Evolutionary conservation across 2,113 vertebrate genomes (phyloP).

Genomic region (Sebastes fasciatus): DNA sequence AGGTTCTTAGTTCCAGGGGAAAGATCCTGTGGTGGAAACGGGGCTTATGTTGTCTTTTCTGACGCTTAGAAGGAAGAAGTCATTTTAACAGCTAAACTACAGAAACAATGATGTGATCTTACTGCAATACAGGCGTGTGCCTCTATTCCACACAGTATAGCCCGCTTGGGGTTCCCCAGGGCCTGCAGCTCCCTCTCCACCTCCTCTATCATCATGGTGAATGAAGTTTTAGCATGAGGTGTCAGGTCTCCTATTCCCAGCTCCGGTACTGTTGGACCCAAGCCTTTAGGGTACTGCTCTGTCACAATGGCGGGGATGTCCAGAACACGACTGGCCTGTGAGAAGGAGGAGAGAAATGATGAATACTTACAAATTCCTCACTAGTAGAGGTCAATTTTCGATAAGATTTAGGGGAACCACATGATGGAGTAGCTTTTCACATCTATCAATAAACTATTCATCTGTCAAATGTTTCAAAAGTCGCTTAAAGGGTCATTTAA

Average conservation of each 20-base stretch:
- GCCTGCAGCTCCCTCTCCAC: conserved; percentile 82
- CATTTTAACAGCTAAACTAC: neutral
- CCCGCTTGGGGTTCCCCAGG: conserved; percentile 81
- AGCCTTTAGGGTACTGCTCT: conserved; percentile 91
- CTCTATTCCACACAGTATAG: conserved; percentile 92
- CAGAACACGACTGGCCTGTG: conserved; percentile 85
- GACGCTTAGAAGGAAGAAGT: neutral
- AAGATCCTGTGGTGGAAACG: too few species aligned
- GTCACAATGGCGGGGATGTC: conserved; percentile 86
- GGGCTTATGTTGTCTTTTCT: too few species aligned
- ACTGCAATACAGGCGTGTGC: conserved; percentile 92
- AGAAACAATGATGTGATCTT: conserved; percentile 28
- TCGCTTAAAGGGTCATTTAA: too few species aligned
- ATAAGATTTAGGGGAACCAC: too few species aligned
- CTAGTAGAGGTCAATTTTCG: too few species aligned
- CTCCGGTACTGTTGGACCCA: conserved; percentile 91
- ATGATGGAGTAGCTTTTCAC: too few species aligned
- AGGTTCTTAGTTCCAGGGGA: too few species aligned
- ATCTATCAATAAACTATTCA: too few species aligned
- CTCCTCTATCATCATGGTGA: conserved; percentile 89
- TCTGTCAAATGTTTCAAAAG: too few species aligned
- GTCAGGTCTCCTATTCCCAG: conserved; percentile 84
- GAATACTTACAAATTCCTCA: neutral
- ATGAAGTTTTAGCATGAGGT: conserved; percentile 87
- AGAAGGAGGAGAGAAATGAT: neutral